phyloP scores from a whole-genome alignment of 1,140 invertebrate genomes.

The Bombus superbus region DNA sequence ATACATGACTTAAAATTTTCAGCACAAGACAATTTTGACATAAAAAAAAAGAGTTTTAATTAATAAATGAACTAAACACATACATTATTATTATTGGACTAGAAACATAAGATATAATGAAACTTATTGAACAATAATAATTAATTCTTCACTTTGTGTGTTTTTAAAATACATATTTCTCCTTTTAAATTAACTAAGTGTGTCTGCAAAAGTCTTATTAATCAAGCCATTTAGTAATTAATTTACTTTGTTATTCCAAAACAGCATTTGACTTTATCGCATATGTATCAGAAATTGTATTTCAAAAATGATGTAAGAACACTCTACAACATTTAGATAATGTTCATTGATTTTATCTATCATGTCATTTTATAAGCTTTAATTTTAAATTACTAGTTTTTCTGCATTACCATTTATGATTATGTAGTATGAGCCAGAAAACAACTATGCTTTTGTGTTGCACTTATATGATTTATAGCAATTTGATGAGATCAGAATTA shows the following conservation, averaged over 20 bases:
- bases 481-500: constrained; percentile 25
- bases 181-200: constrained; percentile 33
- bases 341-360: constrained; percentile 21
- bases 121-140: constrained; percentile 34
- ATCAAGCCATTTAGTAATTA: constrained; percentile 20
- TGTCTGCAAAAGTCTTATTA: constrained; percentile 20
- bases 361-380: constrained; percentile 20
- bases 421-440: constrained; percentile 32
- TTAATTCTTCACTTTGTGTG: constrained; percentile 24
- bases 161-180: constrained; percentile 32
- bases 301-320: constrained; percentile 47
- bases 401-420: constrained; percentile 12
- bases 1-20: constrained; percentile 17
- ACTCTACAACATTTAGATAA: constrained; percentile 40
- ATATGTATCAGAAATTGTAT: constrained; percentile 23
- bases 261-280: background rate
- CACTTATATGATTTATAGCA: constrained; percentile 5
- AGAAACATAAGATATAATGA: constrained; percentile 51
- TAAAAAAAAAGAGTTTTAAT: constrained; percentile 19
- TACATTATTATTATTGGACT: constrained; percentile 52
- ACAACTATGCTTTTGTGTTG: constrained; percentile 14
- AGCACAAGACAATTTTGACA: constrained; percentile 26
- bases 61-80: constrained; percentile 41
- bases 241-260: constrained; percentile 23
- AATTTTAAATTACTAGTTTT: constrained; percentile 40